A percentile compares a stretch with the other conserved stretches of the same genome.
Conservation (phyloP, 2,888 invertebrate species). For the Lathronympha strigana region DNA sequence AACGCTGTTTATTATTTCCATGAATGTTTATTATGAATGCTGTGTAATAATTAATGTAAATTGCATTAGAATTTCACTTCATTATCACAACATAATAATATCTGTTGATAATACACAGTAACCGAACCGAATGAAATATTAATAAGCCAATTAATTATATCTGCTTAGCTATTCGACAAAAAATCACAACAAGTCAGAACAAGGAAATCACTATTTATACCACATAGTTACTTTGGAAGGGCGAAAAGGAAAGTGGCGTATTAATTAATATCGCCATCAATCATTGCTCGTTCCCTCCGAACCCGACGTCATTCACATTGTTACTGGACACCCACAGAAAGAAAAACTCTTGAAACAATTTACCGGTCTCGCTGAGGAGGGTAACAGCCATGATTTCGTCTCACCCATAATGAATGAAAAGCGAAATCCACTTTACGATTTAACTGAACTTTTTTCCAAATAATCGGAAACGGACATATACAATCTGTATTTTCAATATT, state of each 20-base stretch:
- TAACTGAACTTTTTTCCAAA: not conserved
- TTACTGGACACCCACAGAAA: slow-evolving; percentile 55
- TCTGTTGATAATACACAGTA: not conserved
- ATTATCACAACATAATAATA: slow-evolving; percentile 10
- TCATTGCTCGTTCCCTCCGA: slow-evolving; percentile 69
- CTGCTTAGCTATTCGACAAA: slow-evolving; percentile 9
- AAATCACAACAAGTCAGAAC: slow-evolving; percentile 42
- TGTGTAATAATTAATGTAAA: slow-evolving; percentile 18
- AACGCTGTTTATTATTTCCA: slow-evolving; percentile 39
- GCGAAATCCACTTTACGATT: not conserved
- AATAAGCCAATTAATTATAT: not conserved
- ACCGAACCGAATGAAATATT: not conserved
- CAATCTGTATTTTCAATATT: too few relatives aligned
- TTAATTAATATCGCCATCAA: slow-evolving; percentile 77
- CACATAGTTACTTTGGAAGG: slow-evolving; percentile 61
- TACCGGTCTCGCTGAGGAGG: slow-evolving; percentile 37
- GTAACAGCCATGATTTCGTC: slow-evolving; percentile 30
- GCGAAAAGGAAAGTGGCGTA: slow-evolving; percentile 69
- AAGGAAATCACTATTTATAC: slow-evolving; percentile 57
- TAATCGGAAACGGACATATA: too few relatives aligned
- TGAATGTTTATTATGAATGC: slow-evolving; percentile 23
- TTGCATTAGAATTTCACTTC: slow-evolving; percentile 1
- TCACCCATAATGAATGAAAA: slow-evolving; percentile 6
- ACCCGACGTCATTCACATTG: slow-evolving; percentile 71
- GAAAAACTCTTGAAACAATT: slow-evolving; percentile 42